phyloP scores from a whole-genome alignment of 2,797 vertebrate species.

The Fundulus diaphanus region DNA sequence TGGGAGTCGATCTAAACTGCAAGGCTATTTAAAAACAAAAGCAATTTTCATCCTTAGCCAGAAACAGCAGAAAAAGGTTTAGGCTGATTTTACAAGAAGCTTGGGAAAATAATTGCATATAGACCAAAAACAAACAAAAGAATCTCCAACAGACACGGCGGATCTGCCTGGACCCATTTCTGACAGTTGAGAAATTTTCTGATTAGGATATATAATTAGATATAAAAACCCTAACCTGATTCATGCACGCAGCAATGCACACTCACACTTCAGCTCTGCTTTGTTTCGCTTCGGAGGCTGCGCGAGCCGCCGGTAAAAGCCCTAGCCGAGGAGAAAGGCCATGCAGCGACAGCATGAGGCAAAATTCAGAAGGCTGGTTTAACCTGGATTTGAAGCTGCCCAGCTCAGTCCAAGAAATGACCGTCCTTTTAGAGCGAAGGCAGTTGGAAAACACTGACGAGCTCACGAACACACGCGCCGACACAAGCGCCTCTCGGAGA shows the following conservation, averaged over 20 bases:
- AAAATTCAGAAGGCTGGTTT: slow-evolving; percentile 36
- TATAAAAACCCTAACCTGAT: slow-evolving; percentile 19
- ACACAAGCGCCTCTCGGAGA: slow-evolving; percentile 31
- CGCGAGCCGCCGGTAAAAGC: slow-evolving; percentile 43
- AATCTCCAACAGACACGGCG: slow-evolving; percentile 36
- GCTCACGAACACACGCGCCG: slow-evolving; percentile 28
- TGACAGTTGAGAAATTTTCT: slow-evolving; percentile 39
- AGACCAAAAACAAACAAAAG: slow-evolving; percentile 31
- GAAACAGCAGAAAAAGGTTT: slow-evolving; percentile 15
- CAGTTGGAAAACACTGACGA: slow-evolving; percentile 49
- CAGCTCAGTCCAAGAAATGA: slow-evolving; percentile 25
- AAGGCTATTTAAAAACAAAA: slow-evolving; percentile 9
- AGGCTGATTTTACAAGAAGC: slow-evolving; percentile 26
- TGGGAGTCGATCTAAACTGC: not conserved
- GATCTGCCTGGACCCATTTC: slow-evolving; percentile 46
- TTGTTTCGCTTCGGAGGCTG: slow-evolving; percentile 17
- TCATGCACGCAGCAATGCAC: slow-evolving; percentile 45
- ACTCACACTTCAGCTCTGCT: slow-evolving; percentile 20
- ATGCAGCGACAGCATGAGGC: slow-evolving; percentile 60
- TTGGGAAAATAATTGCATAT: slow-evolving; percentile 17
- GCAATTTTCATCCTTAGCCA: slow-evolving; percentile 2
- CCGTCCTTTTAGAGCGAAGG: slow-evolving; percentile 56
- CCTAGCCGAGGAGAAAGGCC: slow-evolving; percentile 50
- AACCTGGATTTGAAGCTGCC: slow-evolving; percentile 26
- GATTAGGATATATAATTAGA: slow-evolving; percentile 12